phyloP scores from a whole-genome alignment of 2,888 invertebrate genomes.

The Agriopis leucophaearia region DNA sequence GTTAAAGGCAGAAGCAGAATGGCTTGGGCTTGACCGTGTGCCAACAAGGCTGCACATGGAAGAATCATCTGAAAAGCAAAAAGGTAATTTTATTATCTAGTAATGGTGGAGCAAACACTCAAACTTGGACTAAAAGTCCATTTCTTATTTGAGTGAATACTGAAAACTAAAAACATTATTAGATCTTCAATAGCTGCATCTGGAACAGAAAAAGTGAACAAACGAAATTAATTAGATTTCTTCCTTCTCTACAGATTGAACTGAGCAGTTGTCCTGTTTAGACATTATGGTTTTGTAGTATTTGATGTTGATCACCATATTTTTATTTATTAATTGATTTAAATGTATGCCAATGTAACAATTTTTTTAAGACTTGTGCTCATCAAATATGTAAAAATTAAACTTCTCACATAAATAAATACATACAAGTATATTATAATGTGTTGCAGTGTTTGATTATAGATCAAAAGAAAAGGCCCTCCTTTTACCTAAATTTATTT shows the following conservation, averaged over 20 bases:
- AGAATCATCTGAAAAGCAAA: constrained; percentile 85
- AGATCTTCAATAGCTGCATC: constrained; percentile 78
- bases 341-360: constrained; percentile 50
- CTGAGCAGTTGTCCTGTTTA: constrained; percentile 59
- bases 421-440: constrained; percentile 48
- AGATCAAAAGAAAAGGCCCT: constrained; percentile 70
- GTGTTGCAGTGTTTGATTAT: constrained; percentile 42
- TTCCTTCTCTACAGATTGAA: constrained; percentile 77
- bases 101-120: constrained; percentile 73
- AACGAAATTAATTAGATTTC: constrained; percentile 69
- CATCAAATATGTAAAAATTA: constrained; percentile 52
- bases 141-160: constrained; percentile 70
- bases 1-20: constrained; percentile 87
- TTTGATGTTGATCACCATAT: constrained; percentile 40
- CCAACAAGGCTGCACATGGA: constrained; percentile 87
- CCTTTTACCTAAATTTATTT: constrained; percentile 72
- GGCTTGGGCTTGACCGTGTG: constrained; percentile 88
- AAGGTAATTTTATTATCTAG: constrained; percentile 77
- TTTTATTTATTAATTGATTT: constrained; percentile 26
- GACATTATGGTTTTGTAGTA: constrained; percentile 49
- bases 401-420: constrained; percentile 54
- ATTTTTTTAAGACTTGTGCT: constrained; percentile 35
- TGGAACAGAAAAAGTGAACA: constrained; percentile 83
- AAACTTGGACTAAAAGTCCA: constrained; percentile 66
- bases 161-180: constrained; percentile 71